Conservation (phyloP, 2,888 invertebrate genomes). For the Volucella inflata region DNA sequence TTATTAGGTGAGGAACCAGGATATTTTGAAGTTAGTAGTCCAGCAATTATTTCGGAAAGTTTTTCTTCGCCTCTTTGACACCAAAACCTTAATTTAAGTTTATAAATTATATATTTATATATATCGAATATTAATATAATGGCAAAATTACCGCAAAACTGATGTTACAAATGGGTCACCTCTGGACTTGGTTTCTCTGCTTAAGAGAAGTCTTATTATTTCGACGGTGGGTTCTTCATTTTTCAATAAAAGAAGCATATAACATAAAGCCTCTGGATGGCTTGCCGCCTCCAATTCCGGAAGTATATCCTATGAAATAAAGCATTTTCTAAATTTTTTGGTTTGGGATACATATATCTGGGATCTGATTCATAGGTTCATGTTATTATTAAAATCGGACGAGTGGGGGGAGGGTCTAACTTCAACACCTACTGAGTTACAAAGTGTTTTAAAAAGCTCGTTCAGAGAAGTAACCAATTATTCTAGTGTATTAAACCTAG, state of each 20-base stretch:
- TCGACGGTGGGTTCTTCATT: slow-evolving; percentile 95
- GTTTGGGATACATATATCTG: too few relatives aligned
- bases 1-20: slow-evolving; percentile 95
- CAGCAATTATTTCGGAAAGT: slow-evolving; percentile 91
- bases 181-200: slow-evolving; percentile 88
- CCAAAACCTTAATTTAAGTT: slow-evolving; percentile 87
- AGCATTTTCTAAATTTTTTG: slow-evolving; percentile 24
- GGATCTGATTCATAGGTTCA: too few relatives aligned
- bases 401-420: too few relatives aligned
- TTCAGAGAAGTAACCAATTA: too few relatives aligned
- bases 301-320: slow-evolving; percentile 83
- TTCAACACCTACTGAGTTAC: too few relatives aligned
- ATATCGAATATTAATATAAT: not conserved
- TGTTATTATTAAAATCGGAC: too few relatives aligned
- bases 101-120: not conserved
- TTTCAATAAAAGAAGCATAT: slow-evolving; percentile 94
- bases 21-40: slow-evolving; percentile 91
- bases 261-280: slow-evolving; percentile 96
- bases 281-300: slow-evolving; percentile 91
- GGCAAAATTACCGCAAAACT: slow-evolving; percentile 87
- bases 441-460: too few relatives aligned
- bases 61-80: slow-evolving; percentile 96
- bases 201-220: slow-evolving; percentile 92
- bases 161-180: slow-evolving; percentile 96
- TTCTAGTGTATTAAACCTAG: too few relatives aligned